phyloP scores from a whole-genome alignment of 35 echinoderm and acorn worm genomes.

The Ophiothrix spiculata region DNA sequence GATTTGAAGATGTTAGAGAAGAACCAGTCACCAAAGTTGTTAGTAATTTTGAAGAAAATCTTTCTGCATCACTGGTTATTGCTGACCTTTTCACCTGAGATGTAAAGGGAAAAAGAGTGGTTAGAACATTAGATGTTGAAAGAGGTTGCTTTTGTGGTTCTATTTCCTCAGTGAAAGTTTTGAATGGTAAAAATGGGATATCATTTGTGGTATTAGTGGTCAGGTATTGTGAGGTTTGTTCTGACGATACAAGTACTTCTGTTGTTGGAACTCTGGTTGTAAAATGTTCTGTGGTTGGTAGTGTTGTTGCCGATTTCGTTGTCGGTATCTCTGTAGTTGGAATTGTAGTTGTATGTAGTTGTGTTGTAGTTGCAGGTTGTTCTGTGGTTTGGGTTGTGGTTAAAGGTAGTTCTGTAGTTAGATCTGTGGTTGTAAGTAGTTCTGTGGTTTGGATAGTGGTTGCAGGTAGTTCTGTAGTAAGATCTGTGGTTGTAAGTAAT shows the following conservation, averaged over 20 bases:
- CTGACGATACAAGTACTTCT: background rate
- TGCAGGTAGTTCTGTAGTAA: background rate
- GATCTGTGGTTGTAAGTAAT: background rate
- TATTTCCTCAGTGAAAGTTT: too few species aligned
- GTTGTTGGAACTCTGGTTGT: conserved; percentile 22
- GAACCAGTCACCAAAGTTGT: background rate
- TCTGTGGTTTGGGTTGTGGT: background rate
- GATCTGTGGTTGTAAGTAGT: conserved; percentile 7
- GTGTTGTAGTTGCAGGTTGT: background rate
- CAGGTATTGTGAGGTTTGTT: conserved; percentile 13
- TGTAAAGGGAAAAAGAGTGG: background rate
- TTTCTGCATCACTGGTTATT: background rate
- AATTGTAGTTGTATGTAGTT: background rate
- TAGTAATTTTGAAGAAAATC: background rate
- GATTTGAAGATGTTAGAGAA: background rate
- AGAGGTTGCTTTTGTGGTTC: too few species aligned
- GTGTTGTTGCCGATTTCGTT: background rate
- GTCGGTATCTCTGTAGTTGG: background rate
- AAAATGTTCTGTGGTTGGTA: background rate
- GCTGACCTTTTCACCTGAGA: background rate
- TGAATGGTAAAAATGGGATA: too few species aligned
- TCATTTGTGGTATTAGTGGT: too few species aligned
- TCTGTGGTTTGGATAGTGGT: conserved; percentile 1
- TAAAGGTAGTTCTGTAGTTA: background rate
- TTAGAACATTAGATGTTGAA: background rate